Evolutionary conservation across 2,797 vertebrate genomes (phyloP).

Genomic region (Avahi laniger): DNA sequence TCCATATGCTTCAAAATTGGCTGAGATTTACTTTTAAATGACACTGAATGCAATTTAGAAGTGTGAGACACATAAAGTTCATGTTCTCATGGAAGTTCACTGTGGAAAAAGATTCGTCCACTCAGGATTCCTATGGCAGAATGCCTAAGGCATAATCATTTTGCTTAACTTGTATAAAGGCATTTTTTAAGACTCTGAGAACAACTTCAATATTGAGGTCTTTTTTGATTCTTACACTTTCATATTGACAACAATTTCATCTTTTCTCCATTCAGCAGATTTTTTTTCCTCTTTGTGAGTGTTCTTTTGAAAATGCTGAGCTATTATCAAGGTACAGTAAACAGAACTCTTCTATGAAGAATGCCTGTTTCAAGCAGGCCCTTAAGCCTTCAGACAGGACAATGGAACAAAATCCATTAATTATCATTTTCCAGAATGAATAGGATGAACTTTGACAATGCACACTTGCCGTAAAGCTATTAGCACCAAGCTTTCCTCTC

Average conservation of each 20-base stretch:
- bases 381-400: conserved; percentile 4
- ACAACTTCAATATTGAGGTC: conserved; percentile 39
- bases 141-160: conserved; percentile 46
- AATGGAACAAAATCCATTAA: conserved; percentile 49
- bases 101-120: conserved; percentile 72
- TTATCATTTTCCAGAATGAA: conserved; percentile 23
- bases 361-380: conserved; percentile 46
- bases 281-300: conserved; percentile 46
- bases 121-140: conserved; percentile 68
- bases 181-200: conserved; percentile 30
- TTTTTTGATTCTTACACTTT: conserved; percentile 60
- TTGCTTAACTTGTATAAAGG: background rate
- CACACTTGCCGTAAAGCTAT: background rate
- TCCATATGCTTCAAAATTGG: conserved; percentile 79
- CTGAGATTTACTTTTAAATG: conserved; percentile 82
- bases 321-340: conserved; percentile 49
- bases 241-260: conserved; percentile 25
- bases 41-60: conserved; percentile 80
- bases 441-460: conserved; percentile 32
- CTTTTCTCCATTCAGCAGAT: background rate
- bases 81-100: conserved; percentile 79
- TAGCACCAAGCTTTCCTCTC: background rate
- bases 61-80: conserved; percentile 79
- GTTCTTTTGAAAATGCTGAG: conserved; percentile 53
- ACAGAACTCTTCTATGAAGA: conserved; percentile 65